Conservation (phyloP, 2,888 invertebrate species). For the Agrilus mali region DNA sequence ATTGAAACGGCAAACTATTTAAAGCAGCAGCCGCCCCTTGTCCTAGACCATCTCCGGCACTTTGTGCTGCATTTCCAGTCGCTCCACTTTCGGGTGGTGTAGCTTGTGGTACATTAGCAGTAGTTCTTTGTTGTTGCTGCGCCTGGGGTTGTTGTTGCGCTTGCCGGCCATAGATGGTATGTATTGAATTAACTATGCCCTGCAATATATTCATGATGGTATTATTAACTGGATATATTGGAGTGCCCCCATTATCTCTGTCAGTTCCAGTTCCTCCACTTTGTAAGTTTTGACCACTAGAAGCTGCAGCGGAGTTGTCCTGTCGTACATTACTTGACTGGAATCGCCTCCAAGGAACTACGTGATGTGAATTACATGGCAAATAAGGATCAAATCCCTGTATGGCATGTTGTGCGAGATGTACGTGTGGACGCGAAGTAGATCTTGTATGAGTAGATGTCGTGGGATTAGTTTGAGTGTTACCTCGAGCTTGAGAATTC, state of each 20-base stretch:
- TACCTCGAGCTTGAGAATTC: constrained; percentile 42
- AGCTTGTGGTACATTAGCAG: no score
- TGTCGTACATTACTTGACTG: constrained; percentile 16
- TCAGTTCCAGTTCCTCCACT: constrained; percentile 5
- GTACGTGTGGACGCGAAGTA: constrained; percentile 52
- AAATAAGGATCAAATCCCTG: constrained; percentile 53
- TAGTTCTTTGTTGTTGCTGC: neutral
- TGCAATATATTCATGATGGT: constrained; percentile 20
- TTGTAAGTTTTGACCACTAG: constrained; percentile 2
- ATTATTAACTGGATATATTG: constrained; percentile 6
- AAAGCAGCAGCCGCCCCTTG: constrained; percentile 4
- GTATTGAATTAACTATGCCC: constrained; percentile 19
- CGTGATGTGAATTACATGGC: constrained; percentile 60
- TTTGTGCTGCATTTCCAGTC: no score
- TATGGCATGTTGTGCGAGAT: constrained; percentile 44
- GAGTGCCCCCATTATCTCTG: constrained; percentile 6
- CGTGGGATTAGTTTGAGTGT: constrained; percentile 56
- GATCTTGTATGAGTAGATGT: constrained; percentile 58
- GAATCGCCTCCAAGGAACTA: constrained; percentile 28
- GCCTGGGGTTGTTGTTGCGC: constrained; percentile 1
- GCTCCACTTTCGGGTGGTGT: no score
- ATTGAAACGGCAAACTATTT: constrained; percentile 5
- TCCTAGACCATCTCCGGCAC: neutral
- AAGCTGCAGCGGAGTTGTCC: constrained; percentile 15
- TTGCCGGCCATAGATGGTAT: constrained; percentile 14